Base-by-base conservation (phyloP, 1,140 invertebrate species). In the Diplogasteroides magnus region DNA sequence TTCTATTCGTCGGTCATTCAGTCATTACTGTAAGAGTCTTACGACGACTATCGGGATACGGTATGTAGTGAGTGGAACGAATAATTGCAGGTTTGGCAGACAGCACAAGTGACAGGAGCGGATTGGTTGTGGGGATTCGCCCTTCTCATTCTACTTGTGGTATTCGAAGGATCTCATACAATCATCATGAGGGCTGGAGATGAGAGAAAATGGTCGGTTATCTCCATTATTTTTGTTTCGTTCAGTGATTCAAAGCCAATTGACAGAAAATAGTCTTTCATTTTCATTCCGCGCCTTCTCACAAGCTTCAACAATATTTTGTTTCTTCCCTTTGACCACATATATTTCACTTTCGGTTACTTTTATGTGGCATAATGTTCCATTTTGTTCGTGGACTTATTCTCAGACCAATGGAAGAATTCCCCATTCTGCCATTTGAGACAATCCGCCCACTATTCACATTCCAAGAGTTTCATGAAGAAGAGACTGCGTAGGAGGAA, bases 171-270 rank as follows among this genome's bases (percentile, higher is more conserved):
- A 19, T 62, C 59, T 59, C 78, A 81, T 67, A 67, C 76, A 2
- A 78, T 81, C 25, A 68, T 81, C n/a, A 76, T 82, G 73, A 56
- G 80, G 48, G 79, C 79, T n/a, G 80, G 80, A 19, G 80, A 82
- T 68, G 80, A 82, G 60, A 65, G 80, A 26, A 82, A 81, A 66
- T 81, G 79, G 79, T 80, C 14, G 27, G 66, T 14, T 19, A 25
- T 68, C 15, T 0, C n/a, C 19, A 19, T 14, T n/a, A 66, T n/a
- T 13, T 25, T 15, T 25, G 61, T 26, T 67, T 23, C 63, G 32
- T 15, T 14, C 13, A 61, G 60, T 14, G 60, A 61, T 14, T 14
- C 13, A 23, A 14, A 23, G 27, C n/a, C n/a, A n/a, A n/a, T n/a
- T n/a, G n/a, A n/a, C n/a, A n/a, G n/a, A n/a, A n/a, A n/a, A n/a